Evolutionary conservation across 2,113 vertebrate species (phyloP), one percentile per base, ranked within the genome.

Genomic region (Chroicocephalus ridibundus): DNA sequence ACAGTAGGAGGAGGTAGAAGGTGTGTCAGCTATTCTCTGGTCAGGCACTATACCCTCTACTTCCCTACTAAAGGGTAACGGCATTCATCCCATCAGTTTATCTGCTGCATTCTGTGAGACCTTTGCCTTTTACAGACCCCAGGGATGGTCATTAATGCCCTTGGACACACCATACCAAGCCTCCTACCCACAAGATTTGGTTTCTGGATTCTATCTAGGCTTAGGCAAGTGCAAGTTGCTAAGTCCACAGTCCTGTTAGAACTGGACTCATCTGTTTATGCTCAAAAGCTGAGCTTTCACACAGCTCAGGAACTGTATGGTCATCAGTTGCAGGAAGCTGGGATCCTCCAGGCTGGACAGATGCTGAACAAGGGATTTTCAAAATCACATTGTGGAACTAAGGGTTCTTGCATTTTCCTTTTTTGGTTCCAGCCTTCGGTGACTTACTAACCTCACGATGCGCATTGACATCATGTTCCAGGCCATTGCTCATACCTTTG

Each of bases 401-500:
- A 94, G 62, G n/a, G 62, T 55, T 96, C 71, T 51, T 74, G 19
- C 29, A 1, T 68, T 93, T 94, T 69, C 81, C 51, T 42, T 82
- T 47, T 64, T 66, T 3, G 20, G 22, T 83, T 70, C 79, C 90
- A 77, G 86, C 89, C 82, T 65, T 90, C 4, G 2, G 94, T 94
- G 93, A 71, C 95, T 97, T 94, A 77, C 54, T 96, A 95, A 95
- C 94, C 87, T 93, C 89, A 74, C 24, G 10, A 12, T 66, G 51
- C 6, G 1, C 34, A 58, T 77, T 86, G 89, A 70, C 89, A 90
- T 64, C 46, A 6, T 7, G 82, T 91, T 96, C 91, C 97, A 95
- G 96, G 91, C 85, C 95, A 68, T 96, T 97, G 96, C 93, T 96
- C 96, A 96, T 94, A 49, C 74, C 84, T 93, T 66, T 27, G 6